Base-by-base conservation (phyloP, 2,113 vertebrate genomes). In the Camelus bactrianus region DNA sequence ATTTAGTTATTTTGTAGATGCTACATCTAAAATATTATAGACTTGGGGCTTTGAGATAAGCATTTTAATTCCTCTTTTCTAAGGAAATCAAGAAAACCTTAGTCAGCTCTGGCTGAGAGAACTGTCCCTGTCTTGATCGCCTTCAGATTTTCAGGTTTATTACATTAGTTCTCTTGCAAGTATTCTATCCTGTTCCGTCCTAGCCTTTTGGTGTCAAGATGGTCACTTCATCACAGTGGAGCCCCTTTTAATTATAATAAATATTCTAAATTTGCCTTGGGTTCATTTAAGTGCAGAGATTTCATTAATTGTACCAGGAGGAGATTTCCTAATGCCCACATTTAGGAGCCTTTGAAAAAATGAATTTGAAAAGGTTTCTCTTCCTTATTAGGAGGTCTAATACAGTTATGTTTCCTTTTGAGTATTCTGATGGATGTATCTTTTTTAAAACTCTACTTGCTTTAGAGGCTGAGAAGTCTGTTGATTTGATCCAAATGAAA, bases 231-330 rank as follows among this genome's bases (percentile, higher is more conserved):
- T 89, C 56, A 89, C 42, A 48, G 20, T 32, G 32, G 73, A 85
- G 20, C 20, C 26, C 26, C 80, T 89, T 20, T 60, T 54, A 80
- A 87, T 87, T 92, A 84, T 76, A 62, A 94, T 35, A 14, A 82
- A 73, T 50, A 79, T 56, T 95, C 85, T 92, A 50, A 77, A 94
- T 96, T 94, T 85, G 35, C 67, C 89, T 70, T 38, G 32, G 56
- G 35, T 54, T 46, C 17, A 38, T 91, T 91, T 89, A 65, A 94
- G 26, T 70, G 6, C 9, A 65, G 14, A 62, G 38, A 35, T 52
- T 93, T 88, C 8, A 70, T 91, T 95, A 84, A 50, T 75, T 96
- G 32, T 26, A 69, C 38, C 22, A 89, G 62, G 42, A 84, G 35
- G 24, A 62, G 38, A 3, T 72, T 93, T 90, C 32, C 20, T 54